phyloP scores from a whole-genome alignment of 1,140 invertebrate genomes.

The Aradophagus sp. region DNA sequence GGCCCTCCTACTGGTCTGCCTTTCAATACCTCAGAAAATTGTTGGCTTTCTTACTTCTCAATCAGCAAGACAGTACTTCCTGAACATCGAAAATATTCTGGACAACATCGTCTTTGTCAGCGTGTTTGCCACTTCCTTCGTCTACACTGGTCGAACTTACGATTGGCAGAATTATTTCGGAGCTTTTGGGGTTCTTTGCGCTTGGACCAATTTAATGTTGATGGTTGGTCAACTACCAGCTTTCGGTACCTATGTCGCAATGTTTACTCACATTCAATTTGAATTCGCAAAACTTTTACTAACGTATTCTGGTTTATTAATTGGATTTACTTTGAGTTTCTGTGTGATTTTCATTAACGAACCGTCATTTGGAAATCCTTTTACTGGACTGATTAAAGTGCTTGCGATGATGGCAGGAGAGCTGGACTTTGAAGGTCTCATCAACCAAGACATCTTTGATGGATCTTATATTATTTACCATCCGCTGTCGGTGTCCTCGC shows the following conservation, averaged over 20 bases:
- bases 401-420: conserved; percentile 83
- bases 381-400: conserved; percentile 78
- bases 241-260: conserved; percentile 81
- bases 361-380: conserved; percentile 78
- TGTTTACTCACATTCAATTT: conserved; percentile 80
- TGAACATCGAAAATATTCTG: conserved; percentile 78
- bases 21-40: conserved; percentile 77
- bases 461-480: conserved; percentile 69
- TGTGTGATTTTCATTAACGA: conserved; percentile 80
- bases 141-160: conserved; percentile 73
- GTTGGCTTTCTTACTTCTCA: conserved; percentile 78
- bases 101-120: conserved; percentile 78
- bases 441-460: conserved; percentile 74
- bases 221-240: conserved; percentile 80
- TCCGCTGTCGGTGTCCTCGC: conserved; percentile 76
- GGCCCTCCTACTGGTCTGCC: conserved; percentile 73
- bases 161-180: conserved; percentile 80
- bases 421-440: conserved; percentile 79
- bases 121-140: conserved; percentile 75
- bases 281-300: conserved; percentile 79
- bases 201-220: conserved; percentile 80
- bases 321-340: conserved; percentile 81
- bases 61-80: conserved; percentile 78
- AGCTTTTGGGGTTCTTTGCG: conserved; percentile 79
- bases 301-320: conserved; percentile 78